phyloP scores from a whole-genome alignment of 2,888 invertebrate genomes.

The Phaedon cochleariae region DNA sequence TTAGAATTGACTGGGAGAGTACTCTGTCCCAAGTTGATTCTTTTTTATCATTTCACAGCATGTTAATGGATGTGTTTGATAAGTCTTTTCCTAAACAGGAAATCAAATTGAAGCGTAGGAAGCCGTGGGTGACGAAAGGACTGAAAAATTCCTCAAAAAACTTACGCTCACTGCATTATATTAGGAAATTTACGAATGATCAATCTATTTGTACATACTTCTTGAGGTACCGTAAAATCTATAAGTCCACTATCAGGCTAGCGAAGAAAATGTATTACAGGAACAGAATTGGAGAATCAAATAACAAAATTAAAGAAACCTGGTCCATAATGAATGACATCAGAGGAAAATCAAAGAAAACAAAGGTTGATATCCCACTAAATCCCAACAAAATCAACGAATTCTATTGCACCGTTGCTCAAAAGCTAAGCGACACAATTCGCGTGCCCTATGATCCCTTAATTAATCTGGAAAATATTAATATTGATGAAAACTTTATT shows the following conservation, averaged over 20 bases:
- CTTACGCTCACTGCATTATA: neutral
- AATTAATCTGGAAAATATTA: neutral
- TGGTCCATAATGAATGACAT: neutral
- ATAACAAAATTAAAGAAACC: neutral
- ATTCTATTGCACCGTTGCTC: neutral
- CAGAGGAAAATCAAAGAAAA: neutral
- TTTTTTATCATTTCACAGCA: neutral
- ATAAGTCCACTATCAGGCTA: neutral
- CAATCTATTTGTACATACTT: neutral
- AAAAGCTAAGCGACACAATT: neutral
- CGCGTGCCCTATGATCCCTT: neutral
- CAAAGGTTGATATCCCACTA: neutral
- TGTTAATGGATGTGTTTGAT: neutral
- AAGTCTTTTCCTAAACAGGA: neutral
- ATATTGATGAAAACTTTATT: constrained; percentile 6
- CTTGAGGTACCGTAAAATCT: neutral
- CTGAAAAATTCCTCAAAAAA: neutral
- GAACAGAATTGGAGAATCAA: neutral
- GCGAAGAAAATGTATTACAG: neutral
- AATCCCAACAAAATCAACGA: neutral
- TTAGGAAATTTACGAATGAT: neutral
- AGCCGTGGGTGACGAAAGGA: neutral
- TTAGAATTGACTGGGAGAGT: neutral
- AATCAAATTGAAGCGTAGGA: neutral
- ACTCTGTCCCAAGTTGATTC: neutral